phyloP scores from a whole-genome alignment of 2,888 invertebrate genomes.

The Cataglyphis altisquamis region DNA sequence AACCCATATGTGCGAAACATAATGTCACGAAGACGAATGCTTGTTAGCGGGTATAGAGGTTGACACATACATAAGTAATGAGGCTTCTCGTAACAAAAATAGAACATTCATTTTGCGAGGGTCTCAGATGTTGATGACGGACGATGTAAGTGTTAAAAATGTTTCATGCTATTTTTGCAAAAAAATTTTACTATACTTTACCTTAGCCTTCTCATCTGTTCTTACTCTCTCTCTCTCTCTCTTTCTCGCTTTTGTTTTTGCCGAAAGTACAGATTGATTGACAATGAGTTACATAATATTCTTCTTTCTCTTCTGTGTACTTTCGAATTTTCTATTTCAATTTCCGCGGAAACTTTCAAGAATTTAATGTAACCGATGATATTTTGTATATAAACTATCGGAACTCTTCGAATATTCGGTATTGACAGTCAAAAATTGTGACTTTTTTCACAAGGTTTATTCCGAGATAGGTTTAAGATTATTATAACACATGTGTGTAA shows the following conservation, averaged over 20 bases:
- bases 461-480: conserved; percentile 11
- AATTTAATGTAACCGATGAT: background rate
- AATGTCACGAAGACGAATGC: background rate
- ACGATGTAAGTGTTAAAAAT: conserved; percentile 14
- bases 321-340: background rate
- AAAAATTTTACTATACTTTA: background rate
- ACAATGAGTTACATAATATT: background rate
- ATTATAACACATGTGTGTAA: background rate
- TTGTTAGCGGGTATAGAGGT: conserved; percentile 9
- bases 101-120: conserved; percentile 24
- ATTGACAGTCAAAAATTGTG: background rate
- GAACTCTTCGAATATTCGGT: background rate
- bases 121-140: background rate
- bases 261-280: background rate
- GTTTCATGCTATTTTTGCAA: background rate
- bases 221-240: too few relatives aligned
- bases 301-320: background rate
- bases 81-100: conserved; percentile 9
- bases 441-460: background rate
- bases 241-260: background rate
- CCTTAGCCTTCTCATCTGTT: background rate
- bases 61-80: conserved; percentile 38
- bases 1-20: conserved; percentile 33
- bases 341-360: background rate
- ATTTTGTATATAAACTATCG: background rate